Evolutionary conservation across 2,888 invertebrate species (phyloP).

Genomic region (Cheiracanthium punctorium): DNA sequence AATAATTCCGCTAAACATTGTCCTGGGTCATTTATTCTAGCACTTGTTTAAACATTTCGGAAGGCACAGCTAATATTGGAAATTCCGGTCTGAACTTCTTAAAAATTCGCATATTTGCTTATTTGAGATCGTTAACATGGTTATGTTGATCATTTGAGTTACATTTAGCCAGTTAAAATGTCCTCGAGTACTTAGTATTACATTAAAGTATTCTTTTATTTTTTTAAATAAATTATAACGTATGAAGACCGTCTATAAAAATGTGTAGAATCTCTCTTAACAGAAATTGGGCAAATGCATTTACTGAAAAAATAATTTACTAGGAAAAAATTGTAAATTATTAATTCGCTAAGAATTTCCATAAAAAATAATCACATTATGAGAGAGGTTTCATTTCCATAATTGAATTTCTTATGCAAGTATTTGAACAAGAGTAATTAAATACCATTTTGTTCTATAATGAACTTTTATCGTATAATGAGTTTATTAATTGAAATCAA

Average conservation of each 20-base stretch:
- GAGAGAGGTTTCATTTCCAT: neutral
- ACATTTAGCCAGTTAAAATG: too few relatives aligned
- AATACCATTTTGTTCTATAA: neutral
- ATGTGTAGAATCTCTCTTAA: too few relatives aligned
- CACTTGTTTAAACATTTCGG: slow-evolving; percentile 44
- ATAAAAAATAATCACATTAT: too few relatives aligned
- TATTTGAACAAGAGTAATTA: neutral
- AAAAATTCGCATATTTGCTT: slow-evolving; percentile 45
- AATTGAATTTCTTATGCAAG: slow-evolving; percentile 16
- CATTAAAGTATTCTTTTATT: too few relatives aligned
- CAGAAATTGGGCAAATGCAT: too few relatives aligned
- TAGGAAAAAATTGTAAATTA: too few relatives aligned
- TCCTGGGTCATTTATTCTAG: slow-evolving; percentile 33
- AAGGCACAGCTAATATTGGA: slow-evolving; percentile 50
- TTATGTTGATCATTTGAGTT: too few relatives aligned
- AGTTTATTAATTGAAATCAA: neutral
- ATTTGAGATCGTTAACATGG: slow-evolving; percentile 39
- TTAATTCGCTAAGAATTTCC: too few relatives aligned
- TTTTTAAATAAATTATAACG: too few relatives aligned
- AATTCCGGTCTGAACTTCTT: slow-evolving; percentile 42
- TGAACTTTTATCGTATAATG: neutral
- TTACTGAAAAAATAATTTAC: too few relatives aligned
- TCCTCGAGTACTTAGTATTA: too few relatives aligned
- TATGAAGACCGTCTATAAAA: too few relatives aligned
- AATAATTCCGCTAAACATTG: slow-evolving; percentile 10